phyloP scores from a whole-genome alignment of 2,888 invertebrate genomes.

The Adela reaumurella region DNA sequence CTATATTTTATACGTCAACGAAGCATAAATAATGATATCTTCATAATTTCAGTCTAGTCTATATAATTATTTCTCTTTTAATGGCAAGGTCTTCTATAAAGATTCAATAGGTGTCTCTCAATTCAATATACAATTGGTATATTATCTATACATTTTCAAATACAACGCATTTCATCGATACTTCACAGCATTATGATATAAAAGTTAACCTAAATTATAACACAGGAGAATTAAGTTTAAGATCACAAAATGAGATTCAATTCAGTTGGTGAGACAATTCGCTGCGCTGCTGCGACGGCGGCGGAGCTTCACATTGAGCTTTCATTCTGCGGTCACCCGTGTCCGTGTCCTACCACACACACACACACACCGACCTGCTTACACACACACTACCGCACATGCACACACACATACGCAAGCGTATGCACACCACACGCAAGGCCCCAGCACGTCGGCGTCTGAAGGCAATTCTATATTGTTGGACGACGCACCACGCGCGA shows the following conservation, averaged over 20 bases:
- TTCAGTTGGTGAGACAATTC: not conserved
- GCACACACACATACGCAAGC: no score
- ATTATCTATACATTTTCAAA: slow-evolving; percentile 48
- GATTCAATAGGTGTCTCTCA: slow-evolving; percentile 46
- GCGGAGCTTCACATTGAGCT: not conserved
- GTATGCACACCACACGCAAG: no score
- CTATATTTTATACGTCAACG: slow-evolving; percentile 50
- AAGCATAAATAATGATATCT: slow-evolving; percentile 57
- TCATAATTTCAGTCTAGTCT: slow-evolving; percentile 54
- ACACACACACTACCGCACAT: no score
- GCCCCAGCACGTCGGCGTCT: no score
- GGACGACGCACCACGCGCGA: no score
- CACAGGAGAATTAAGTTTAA: slow-evolving; percentile 58
- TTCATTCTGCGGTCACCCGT: no score
- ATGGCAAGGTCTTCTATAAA: slow-evolving; percentile 56
- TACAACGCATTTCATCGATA: slow-evolving; percentile 44
- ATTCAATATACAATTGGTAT: slow-evolving; percentile 52
- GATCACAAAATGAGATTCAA: slow-evolving; percentile 57
- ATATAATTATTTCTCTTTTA: slow-evolving; percentile 48
- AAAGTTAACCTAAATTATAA: slow-evolving; percentile 58
- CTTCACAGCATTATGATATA: slow-evolving; percentile 56
- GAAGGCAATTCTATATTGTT: no score
- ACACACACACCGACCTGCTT: no score
- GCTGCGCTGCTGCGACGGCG: not conserved
- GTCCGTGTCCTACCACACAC: no score